These are phyloP conservation scores for Mormyrops attenuatus DNA, from an alignment of 2,797 vertebrate genomes.

Conservation along the genomic window DNA sequence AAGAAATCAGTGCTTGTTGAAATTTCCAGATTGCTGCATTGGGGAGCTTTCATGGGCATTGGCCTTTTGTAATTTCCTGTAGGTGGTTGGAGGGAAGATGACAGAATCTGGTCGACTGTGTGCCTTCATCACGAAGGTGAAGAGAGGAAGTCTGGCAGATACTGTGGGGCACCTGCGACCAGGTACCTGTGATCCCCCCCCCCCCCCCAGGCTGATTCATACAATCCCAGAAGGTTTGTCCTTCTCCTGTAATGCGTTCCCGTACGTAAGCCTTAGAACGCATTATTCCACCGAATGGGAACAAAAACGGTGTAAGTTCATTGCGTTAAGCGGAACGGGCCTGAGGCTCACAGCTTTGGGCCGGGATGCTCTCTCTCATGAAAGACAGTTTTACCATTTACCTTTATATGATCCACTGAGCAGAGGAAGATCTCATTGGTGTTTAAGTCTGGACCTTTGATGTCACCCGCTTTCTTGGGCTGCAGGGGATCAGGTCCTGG, in stretches of 20 bases:
- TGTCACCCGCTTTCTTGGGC: background rate
- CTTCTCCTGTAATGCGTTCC: background rate
- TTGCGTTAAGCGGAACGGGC: too few species aligned
- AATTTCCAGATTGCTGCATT: background rate
- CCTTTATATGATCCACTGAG: background rate
- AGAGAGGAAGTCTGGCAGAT: constrained; percentile 98
- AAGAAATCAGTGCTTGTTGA: background rate
- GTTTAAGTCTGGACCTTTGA: background rate
- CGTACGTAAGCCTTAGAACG: background rate
- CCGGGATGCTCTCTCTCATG: background rate
- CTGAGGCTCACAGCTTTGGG: background rate
- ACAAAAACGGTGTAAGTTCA: background rate
- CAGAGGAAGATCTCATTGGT: background rate
- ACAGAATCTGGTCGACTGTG: constrained; percentile 96
- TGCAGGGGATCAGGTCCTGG: constrained; percentile 93
- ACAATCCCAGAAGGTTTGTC: background rate
- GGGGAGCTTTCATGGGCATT: background rate
- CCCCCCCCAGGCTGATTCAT: background rate
- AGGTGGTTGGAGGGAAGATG: constrained; percentile 99
- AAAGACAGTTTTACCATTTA: background rate
- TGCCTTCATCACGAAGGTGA: constrained; percentile 99
- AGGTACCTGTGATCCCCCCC: constrained; percentile 57
- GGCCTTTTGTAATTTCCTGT: constrained; percentile 46
- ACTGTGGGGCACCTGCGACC: constrained; percentile 95
- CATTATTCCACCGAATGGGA: background rate